Evolutionary conservation across 2,797 vertebrate genomes (phyloP).

Genomic region (Zenarchopterus dispar): DNA sequence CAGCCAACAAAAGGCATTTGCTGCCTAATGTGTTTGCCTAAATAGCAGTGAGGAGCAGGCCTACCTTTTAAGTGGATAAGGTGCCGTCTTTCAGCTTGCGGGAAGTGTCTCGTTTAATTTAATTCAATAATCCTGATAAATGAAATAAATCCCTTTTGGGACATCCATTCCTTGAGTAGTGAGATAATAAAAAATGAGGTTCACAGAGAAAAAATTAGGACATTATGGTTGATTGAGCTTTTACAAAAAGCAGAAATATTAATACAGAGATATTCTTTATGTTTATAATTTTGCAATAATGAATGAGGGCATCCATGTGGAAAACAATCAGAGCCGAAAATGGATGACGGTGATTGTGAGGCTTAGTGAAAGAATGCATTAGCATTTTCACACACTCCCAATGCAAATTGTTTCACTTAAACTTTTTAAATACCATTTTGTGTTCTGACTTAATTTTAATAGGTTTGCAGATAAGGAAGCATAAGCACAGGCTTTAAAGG

Average conservation of each 20-base stretch:
- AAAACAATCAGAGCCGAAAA: conserved; percentile 86
- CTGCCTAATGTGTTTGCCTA: conserved; percentile 82
- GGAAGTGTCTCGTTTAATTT: conserved; percentile 89
- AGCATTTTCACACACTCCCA: conserved; percentile 84
- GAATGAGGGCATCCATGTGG: conserved; percentile 88
- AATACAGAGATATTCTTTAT: conserved; percentile 90
- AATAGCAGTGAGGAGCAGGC: conserved; percentile 81
- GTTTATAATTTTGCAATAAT: conserved; percentile 90
- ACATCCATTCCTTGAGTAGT: conserved; percentile 85
- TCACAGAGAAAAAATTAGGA: conserved; percentile 89
- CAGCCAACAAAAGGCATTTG: conserved; percentile 78
- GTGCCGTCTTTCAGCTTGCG: conserved; percentile 78
- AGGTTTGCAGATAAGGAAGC: conserved; percentile 79
- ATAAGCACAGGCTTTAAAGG: conserved; percentile 70
- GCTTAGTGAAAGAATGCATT: conserved; percentile 85
- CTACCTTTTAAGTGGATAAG: conserved; percentile 84
- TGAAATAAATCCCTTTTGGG: conserved; percentile 91
- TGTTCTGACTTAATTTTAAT: conserved; percentile 84
- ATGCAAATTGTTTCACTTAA: conserved; percentile 88
- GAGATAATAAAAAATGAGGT: conserved; percentile 90
- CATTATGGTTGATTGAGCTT: conserved; percentile 90
- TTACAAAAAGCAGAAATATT: conserved; percentile 89
- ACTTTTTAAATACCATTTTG: conserved; percentile 86
- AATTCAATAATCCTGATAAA: conserved; percentile 91
- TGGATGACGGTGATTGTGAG: conserved; percentile 81